Conservation (phyloP, 2,797 vertebrate genomes). For the Melanogrammus aeglefinus region DNA sequence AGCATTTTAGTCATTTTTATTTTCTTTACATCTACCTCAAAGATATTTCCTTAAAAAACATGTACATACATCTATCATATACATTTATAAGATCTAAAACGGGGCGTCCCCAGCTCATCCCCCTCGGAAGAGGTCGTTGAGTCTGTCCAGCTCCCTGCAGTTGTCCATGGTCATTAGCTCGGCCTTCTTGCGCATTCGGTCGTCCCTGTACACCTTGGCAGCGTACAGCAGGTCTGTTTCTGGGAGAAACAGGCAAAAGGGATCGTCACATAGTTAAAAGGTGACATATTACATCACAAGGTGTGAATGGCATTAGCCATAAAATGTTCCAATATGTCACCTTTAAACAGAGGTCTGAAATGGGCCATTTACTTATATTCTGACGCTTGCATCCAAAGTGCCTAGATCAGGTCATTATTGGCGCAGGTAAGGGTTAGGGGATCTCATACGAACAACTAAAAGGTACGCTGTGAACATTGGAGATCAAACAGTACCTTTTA, state of each 20-base stretch:
- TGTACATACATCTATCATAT: slow-evolving; percentile 61
- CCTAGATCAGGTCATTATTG: too few relatives aligned
- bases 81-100: slow-evolving; percentile 58
- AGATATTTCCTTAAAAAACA: slow-evolving; percentile 63
- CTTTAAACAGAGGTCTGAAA: not conserved
- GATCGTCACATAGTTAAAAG: not conserved
- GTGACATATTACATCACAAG: too few relatives aligned
- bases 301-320: too few relatives aligned
- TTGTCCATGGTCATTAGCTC: slow-evolving; percentile 95
- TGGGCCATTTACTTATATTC: not conserved
- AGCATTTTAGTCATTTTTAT: slow-evolving; percentile 40
- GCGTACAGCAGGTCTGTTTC: slow-evolving; percentile 94
- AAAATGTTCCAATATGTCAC: too few relatives aligned
- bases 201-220: slow-evolving; percentile 93
- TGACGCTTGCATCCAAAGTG: not conserved
- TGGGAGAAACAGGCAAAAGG: slow-evolving; percentile 49
- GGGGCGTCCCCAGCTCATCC: slow-evolving; percentile 74
- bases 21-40: slow-evolving; percentile 53
- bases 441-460: not conserved
- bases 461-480: not conserved
- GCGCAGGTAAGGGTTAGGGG: not conserved
- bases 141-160: slow-evolving; percentile 92
- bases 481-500: not conserved
- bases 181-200: slow-evolving; percentile 89
- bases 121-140: slow-evolving; percentile 91